phyloP scores from a whole-genome alignment of 2,797 vertebrate genomes.

The Pygocentrus nattereri region DNA sequence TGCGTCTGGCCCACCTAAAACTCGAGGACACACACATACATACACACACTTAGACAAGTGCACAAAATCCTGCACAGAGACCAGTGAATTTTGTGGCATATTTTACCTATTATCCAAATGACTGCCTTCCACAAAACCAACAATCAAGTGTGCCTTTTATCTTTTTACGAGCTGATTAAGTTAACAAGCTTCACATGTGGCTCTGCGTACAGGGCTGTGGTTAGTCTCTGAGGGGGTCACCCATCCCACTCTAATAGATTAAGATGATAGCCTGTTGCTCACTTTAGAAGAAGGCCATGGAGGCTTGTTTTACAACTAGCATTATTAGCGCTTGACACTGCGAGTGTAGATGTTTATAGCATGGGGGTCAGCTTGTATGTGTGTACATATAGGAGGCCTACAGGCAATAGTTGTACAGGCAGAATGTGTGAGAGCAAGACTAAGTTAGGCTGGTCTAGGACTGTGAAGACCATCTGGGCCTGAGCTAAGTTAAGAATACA shows the following conservation, averaged over 20 bases:
- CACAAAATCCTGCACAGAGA: slow-evolving; percentile 55
- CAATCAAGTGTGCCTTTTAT: slow-evolving; percentile 82
- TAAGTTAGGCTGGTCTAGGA: slow-evolving; percentile 21
- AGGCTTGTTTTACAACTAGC: slow-evolving; percentile 49
- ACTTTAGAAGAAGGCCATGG: slow-evolving; percentile 47
- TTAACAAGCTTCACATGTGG: slow-evolving; percentile 83
- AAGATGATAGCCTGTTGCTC: slow-evolving; percentile 56
- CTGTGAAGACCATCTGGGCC: slow-evolving; percentile 52
- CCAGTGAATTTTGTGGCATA: slow-evolving; percentile 76
- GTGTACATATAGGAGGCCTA: slow-evolving; percentile 30
- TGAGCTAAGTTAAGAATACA: slow-evolving; percentile 48
- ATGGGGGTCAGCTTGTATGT: slow-evolving; percentile 22
- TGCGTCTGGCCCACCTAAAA: slow-evolving; percentile 70
- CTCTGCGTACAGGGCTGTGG: slow-evolving; percentile 58
- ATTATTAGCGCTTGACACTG: slow-evolving; percentile 55
- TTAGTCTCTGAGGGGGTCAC: slow-evolving; percentile 55
- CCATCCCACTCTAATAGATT: slow-evolving; percentile 62
- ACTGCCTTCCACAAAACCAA: slow-evolving; percentile 84
- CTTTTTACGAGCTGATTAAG: slow-evolving; percentile 85
- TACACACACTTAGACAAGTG: slow-evolving; percentile 28
- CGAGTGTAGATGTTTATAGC: slow-evolving; percentile 22
- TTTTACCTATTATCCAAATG: slow-evolving; percentile 86
- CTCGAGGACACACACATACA: slow-evolving; percentile 26
- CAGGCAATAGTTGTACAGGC: neutral
- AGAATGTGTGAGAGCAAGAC: slow-evolving; percentile 12